These are phyloP conservation scores for Hyposoter dolosus DNA, from an alignment of 2,888 invertebrate genomes.

Conservation along the genomic window DNA sequence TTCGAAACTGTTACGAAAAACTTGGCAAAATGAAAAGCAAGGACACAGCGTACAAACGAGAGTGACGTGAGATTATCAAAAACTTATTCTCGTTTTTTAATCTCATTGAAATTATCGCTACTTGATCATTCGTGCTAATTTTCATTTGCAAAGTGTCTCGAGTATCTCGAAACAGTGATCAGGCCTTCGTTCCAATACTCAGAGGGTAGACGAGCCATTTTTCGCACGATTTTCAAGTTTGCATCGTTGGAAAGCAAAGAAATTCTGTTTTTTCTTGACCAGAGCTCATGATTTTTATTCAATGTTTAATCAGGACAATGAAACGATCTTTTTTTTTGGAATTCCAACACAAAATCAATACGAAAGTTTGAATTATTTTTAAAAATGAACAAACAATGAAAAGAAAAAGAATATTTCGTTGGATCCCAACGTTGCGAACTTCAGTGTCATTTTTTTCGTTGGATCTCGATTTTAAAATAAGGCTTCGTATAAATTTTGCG, in stretches of 20 bases:
- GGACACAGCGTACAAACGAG: background rate
- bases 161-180: conserved; percentile 15
- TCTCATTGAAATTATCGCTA: background rate
- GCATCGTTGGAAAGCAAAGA: too few relatives aligned
- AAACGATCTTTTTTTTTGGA: too few relatives aligned
- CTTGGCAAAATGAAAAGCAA: conserved; percentile 9
- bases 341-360: too few relatives aligned
- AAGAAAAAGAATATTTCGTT: too few relatives aligned
- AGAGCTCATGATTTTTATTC: too few relatives aligned
- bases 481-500: background rate
- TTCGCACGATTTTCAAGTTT: background rate
- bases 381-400: too few relatives aligned
- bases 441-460: too few relatives aligned
- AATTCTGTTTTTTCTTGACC: too few relatives aligned
- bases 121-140: background rate
- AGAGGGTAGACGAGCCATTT: conserved; percentile 9
- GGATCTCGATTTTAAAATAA: too few relatives aligned
- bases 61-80: background rate
- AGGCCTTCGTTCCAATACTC: background rate
- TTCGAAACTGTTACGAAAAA: conserved; percentile 33
- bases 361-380: too few relatives aligned
- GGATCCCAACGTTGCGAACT: too few relatives aligned
- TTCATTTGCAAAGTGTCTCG: conserved; percentile 18
- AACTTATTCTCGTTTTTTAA: background rate
- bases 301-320: too few relatives aligned